A percentile compares a stretch with the other conserved stretches of the same genome.
Conservation (phyloP, 2,888 invertebrate species). For the Cancer borealis region DNA sequence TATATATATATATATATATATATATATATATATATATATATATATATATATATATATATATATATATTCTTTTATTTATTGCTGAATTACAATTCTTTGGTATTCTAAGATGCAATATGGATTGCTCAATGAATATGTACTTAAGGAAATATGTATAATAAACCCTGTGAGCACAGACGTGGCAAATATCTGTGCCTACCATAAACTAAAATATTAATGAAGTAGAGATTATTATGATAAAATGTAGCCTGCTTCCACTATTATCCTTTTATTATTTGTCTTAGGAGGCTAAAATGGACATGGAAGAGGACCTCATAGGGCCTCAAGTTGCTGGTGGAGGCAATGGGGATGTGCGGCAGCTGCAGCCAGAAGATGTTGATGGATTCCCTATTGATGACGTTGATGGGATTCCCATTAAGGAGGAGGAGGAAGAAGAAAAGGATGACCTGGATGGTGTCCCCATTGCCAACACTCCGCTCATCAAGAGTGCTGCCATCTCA, state of each 20-base stretch:
- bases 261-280: not conserved
- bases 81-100: not conserved
- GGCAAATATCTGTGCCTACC: not conserved
- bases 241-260: slow-evolving; percentile 13
- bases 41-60: too few species aligned
- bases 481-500: slow-evolving; percentile 82
- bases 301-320: slow-evolving; percentile 59
- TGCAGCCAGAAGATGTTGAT: slow-evolving; percentile 82
- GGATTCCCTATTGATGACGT: slow-evolving; percentile 85
- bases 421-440: slow-evolving; percentile 78
- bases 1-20: too few species aligned
- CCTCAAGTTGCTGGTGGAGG: not conserved
- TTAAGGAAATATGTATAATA: not conserved
- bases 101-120: not conserved
- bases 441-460: slow-evolving; percentile 77
- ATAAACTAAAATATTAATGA: not conserved
- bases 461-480: slow-evolving; percentile 88
- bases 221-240: too few species aligned
- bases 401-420: slow-evolving; percentile 82
- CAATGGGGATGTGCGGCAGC: slow-evolving; percentile 17
- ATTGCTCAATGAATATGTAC: not conserved
- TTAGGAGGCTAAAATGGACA: slow-evolving; percentile 60
- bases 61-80: not conserved
- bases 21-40: too few species aligned
- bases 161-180: not conserved